These are phyloP conservation scores for Alcis repandata DNA, from an alignment of 2,888 invertebrate genomes.

Conservation along the genomic window DNA sequence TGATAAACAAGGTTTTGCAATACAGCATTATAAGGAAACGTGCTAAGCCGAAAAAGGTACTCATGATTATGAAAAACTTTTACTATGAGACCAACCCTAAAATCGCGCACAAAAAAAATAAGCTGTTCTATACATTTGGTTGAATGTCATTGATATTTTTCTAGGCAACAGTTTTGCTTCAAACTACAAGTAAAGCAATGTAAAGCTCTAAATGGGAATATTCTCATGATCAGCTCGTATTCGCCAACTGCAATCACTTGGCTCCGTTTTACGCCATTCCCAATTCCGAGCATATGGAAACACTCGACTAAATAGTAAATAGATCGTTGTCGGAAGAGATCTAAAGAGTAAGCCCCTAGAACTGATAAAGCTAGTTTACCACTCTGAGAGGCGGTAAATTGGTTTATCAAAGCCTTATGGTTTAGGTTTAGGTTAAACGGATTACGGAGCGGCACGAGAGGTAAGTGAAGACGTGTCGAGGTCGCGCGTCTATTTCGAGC, in stretches of 20 bases:
- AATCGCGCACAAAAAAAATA: too few relatives aligned
- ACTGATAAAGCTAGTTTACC: conserved; percentile 4
- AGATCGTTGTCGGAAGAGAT: not conserved
- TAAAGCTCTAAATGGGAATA: too few relatives aligned
- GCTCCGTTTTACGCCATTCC: too few relatives aligned
- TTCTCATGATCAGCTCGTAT: too few relatives aligned
- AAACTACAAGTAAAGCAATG: too few relatives aligned
- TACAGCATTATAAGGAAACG: not conserved
- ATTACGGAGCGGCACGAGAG: conserved; percentile 38
- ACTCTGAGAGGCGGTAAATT: conserved; percentile 27
- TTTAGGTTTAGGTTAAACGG: conserved; percentile 41
- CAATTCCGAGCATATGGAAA: too few relatives aligned
- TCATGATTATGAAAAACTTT: too few relatives aligned
- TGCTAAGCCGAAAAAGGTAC: not conserved
- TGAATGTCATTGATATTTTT: too few relatives aligned
- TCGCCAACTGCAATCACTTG: too few relatives aligned
- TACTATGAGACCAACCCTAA: too few relatives aligned
- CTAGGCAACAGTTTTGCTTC: too few relatives aligned
- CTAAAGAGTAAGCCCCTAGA: not conserved
- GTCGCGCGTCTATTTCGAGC: conserved; percentile 46
- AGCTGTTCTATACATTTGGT: too few relatives aligned
- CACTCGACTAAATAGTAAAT: not conserved
- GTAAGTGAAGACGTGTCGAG: conserved; percentile 41
- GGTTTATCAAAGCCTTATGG: conserved; percentile 41
- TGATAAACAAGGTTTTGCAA: not conserved